A percentile compares a stretch with the other conserved stretches of the same genome.
Evolutionary conservation across 2,888 invertebrate genomes (phyloP).

Genomic region (Rutpela maculata): DNA sequence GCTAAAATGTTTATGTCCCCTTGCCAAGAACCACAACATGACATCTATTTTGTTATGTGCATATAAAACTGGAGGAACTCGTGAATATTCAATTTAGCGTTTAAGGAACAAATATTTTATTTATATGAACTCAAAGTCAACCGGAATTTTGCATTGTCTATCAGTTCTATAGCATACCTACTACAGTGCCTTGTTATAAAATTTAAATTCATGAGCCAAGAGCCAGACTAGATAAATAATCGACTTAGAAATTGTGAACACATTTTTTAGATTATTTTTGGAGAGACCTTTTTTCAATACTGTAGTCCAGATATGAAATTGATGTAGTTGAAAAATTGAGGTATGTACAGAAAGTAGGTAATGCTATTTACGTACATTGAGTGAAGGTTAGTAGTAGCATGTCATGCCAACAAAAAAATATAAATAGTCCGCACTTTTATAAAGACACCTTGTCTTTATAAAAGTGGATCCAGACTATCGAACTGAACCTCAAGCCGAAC

Average conservation of each 20-base stretch:
- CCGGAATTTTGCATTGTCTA: not conserved
- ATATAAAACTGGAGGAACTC: slow-evolving; percentile 9
- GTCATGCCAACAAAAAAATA: not conserved
- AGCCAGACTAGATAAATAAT: too few species aligned
- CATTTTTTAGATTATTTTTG: too few species aligned
- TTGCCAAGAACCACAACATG: slow-evolving; percentile 20
- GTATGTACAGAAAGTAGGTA: not conserved
- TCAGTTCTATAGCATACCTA: too few species aligned
- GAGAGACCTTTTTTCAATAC: not conserved
- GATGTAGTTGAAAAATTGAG: not conserved
- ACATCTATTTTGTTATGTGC: slow-evolving; percentile 16
- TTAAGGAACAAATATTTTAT: slow-evolving; percentile 21
- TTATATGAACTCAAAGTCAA: not conserved
- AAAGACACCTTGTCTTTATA: too few species aligned
- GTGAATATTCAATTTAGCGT: slow-evolving; percentile 14
- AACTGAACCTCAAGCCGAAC: too few species aligned
- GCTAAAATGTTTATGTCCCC: not conserved
- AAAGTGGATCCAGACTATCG: too few species aligned
- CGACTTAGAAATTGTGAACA: too few species aligned
- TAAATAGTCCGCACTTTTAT: too few species aligned
- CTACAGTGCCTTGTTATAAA: too few species aligned
- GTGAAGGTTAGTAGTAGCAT: not conserved
- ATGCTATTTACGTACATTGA: not conserved
- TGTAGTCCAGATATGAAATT: not conserved
- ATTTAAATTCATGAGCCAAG: too few species aligned